Conservation (phyloP, 2,113 vertebrate species). For the Mungos mungo region DNA sequence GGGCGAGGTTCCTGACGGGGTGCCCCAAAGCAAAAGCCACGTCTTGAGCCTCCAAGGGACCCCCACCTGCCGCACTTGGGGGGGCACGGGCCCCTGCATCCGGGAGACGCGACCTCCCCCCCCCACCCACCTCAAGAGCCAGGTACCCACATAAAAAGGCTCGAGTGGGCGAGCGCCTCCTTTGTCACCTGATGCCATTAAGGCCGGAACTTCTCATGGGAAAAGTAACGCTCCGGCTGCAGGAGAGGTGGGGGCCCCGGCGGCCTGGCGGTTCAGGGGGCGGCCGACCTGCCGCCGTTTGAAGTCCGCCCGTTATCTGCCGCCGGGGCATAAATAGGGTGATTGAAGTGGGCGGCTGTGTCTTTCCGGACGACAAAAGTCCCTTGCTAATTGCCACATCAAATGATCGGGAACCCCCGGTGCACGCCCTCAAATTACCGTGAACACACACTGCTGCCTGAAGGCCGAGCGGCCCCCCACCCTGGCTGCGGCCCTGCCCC, state of each 20-base stretch:
- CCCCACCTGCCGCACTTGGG: fast-evolving
- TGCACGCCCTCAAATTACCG: slow-evolving; percentile 87
- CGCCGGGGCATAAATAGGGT: slow-evolving; percentile 87
- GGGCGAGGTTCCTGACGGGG: fast-evolving
- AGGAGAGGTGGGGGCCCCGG: slow-evolving; percentile 75
- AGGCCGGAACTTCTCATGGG: slow-evolving; percentile 87
- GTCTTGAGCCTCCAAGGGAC: background rate
- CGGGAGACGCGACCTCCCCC: background rate
- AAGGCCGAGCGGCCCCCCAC: slow-evolving; percentile 48
- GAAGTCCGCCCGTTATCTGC: slow-evolving; percentile 84
- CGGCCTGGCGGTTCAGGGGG: slow-evolving; percentile 57
- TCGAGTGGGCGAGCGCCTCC: slow-evolving; percentile 55
- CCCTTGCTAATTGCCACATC: slow-evolving; percentile 93
- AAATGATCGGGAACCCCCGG: slow-evolving; percentile 88
- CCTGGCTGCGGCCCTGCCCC: background rate
- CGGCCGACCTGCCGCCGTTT: slow-evolving; percentile 80
- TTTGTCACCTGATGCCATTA: slow-evolving; percentile 71
- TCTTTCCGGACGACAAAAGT: slow-evolving; percentile 89
- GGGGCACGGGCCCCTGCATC: slow-evolving; percentile 27
- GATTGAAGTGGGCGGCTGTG: slow-evolving; percentile 89
- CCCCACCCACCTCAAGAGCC: background rate
- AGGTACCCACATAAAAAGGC: slow-evolving; percentile 70
- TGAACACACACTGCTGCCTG: slow-evolving; percentile 84
- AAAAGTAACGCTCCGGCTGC: slow-evolving; percentile 88
- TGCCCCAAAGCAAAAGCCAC: fast-evolving